Base-by-base conservation (phyloP, 2,888 invertebrate genomes). In the Subacronicta megacephala region DNA sequence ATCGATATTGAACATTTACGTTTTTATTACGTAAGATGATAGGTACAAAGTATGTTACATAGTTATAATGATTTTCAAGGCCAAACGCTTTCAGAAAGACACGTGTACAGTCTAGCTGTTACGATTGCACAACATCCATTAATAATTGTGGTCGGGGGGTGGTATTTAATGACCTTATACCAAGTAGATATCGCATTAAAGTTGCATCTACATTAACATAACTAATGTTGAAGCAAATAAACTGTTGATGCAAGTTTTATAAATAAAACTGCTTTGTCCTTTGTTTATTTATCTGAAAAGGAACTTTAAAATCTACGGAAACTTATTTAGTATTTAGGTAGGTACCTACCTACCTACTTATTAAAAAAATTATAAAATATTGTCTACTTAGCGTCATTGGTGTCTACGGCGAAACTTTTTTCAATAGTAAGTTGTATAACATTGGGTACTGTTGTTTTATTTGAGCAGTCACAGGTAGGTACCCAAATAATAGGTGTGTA, bases 11-110 rank as follows among this genome's bases (percentile, higher is more conserved):
- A 78, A 76, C 83, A 82, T 87, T 82, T 86, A 86, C 82, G 84
- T 78, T 66, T 61, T 75, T 70, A 77, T 91, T 90, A 90, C 89
- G 90, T 90, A 90, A 90, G 81, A 82, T 81, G 76, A 82, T 87
- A 85, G 78, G 81, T 85, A 85, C 82, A 77, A 78, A 77, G 80
- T 82, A 82, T 80, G 77, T 79, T 76, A 82, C 75, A 78, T 84
- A 71, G 64, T 69, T 76, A 81, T 80, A 87, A 84, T 83, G 82
- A 80, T 81, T 87, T 81, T 82, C 92, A 91, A 92, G 92, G 92
- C 83, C 87, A 82, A 77, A 83, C 85, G 91, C 90, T 84, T 84
- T 84, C 84, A 84, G 84, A 67, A 50, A 65, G 73, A 80, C 81
- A 83, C 83, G 81, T 81, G 81, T 75, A 71, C 68, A 54, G 59